Base-by-base conservation (phyloP, 2,797 vertebrate species). In the Acanthurus tractus region DNA sequence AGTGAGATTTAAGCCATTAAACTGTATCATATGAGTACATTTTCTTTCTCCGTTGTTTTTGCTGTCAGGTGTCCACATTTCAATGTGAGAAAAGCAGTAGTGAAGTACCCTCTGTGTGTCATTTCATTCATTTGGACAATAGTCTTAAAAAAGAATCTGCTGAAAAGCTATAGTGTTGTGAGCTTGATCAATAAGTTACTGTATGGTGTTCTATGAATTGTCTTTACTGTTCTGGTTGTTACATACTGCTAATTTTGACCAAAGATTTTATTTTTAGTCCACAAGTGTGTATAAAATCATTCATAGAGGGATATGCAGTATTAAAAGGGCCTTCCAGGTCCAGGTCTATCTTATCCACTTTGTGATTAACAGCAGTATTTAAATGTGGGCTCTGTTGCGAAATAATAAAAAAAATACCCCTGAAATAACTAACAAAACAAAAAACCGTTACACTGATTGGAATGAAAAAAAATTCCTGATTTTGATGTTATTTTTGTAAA, bases 141-240 rank as follows among this genome's bases (percentile, higher is more conserved):
- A 50, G 38, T 79, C 59, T 77, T 78, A 34, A 36, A 40, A 69
- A 85, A 71, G 52, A 59, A 62, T 82, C 78, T 79, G 84, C 86
- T 87, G 58, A 87, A 90, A 87, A 89, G 71, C 65, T 91, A 48
- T 83, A 12, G 88, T 93, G 83, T 94, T 85, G 93, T 94, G 90
- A 88, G 83, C 72, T 86, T 88, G 86, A 91, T 84, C 71, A 86
- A 84, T 92, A 93, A 93, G 81, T 94, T 94, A 92, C 92, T 94
- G 86, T 93, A 71, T 76, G 76, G 82, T 94, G 86, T 92, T 85
- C 40, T 84, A 77, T 82, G 75, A 88, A 78, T 61, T 74, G 75
- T 85, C 82, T 77, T 64, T 84, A 65, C 80, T 85, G 79, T 90
- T 90, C 62, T 88, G 75, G 79, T 90, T 93, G 82, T 91, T 82